Conservation (phyloP, 2,888 invertebrate genomes). For the Micropterix aruncella region DNA sequence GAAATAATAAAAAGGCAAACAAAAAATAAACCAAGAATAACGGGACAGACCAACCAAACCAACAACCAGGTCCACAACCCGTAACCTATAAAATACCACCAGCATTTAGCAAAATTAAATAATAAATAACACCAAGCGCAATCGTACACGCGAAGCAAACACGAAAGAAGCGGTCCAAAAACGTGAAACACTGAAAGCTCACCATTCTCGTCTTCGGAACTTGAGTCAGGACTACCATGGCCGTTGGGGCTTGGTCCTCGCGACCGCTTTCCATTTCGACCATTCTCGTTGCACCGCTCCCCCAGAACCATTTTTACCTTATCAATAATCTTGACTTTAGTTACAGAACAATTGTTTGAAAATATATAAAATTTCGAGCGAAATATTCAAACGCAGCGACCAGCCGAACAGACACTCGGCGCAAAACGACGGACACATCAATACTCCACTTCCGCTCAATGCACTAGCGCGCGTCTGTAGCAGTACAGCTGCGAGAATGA, state of each 20-base stretch:
- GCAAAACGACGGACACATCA: slow-evolving; percentile 8
- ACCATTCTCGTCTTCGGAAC: slow-evolving; percentile 80
- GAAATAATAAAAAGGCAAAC: too few species aligned
- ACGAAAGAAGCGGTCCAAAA: slow-evolving; percentile 1
- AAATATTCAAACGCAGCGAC: slow-evolving; percentile 2
- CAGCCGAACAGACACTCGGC: slow-evolving; percentile 4
- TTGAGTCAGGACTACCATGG: slow-evolving; percentile 63
- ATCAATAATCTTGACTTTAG: not conserved
- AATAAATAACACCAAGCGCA: too few species aligned
- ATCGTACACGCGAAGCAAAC: slow-evolving; percentile 2
- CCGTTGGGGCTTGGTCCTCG: slow-evolving; percentile 87
- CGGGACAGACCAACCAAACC: too few species aligned
- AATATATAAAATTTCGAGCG: not conserved
- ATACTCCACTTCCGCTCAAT: slow-evolving; percentile 7
- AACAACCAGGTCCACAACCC: too few species aligned
- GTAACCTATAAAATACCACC: not conserved
- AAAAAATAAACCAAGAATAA: too few species aligned
- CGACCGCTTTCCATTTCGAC: slow-evolving; percentile 77
- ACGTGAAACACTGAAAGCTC: slow-evolving; percentile 17
- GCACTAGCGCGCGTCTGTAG: not conserved
- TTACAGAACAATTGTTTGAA: not conserved
- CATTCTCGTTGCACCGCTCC: slow-evolving; percentile 70
- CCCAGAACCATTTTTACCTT: slow-evolving; percentile 67
- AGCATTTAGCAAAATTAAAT: slow-evolving; percentile 4
- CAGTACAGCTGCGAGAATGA: not conserved